phyloP scores from a whole-genome alignment of 2,797 vertebrate species.

The Alcedo quadribrachys region DNA sequence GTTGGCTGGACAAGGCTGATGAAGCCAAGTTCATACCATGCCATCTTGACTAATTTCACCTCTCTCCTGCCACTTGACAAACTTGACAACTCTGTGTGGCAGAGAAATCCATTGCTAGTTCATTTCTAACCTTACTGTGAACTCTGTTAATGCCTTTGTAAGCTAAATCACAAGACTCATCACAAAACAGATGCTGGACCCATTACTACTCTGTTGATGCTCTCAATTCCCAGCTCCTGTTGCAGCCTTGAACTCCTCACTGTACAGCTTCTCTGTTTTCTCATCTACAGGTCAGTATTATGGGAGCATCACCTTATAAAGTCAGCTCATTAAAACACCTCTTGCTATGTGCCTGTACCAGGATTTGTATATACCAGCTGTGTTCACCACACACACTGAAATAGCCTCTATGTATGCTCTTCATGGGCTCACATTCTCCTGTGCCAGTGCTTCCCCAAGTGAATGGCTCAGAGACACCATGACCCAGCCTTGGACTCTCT shows the following conservation, averaged over 20 bases:
- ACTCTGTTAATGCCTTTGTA: background rate
- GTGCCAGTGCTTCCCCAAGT: background rate
- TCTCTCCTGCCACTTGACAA: background rate
- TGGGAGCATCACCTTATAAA: background rate
- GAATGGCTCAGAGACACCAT: fast-evolving
- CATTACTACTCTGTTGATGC: background rate
- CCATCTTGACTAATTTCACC: background rate
- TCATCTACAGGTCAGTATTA: background rate
- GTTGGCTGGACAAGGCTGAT: background rate
- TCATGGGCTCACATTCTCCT: background rate
- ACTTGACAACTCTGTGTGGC: background rate
- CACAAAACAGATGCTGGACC: background rate
- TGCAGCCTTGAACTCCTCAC: background rate
- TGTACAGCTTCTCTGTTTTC: background rate
- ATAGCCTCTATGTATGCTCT: fast-evolving
- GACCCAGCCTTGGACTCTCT: background rate
- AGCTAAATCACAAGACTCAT: background rate
- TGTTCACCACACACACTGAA: background rate
- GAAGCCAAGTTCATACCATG: background rate
- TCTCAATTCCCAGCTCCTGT: background rate
- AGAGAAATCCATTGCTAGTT: background rate
- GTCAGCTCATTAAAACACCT: background rate
- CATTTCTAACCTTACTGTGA: background rate
- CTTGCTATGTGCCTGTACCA: background rate
- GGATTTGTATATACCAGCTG: background rate